Conservation (phyloP, 2,888 invertebrate species). For the Drosophila meridionalis region DNA sequence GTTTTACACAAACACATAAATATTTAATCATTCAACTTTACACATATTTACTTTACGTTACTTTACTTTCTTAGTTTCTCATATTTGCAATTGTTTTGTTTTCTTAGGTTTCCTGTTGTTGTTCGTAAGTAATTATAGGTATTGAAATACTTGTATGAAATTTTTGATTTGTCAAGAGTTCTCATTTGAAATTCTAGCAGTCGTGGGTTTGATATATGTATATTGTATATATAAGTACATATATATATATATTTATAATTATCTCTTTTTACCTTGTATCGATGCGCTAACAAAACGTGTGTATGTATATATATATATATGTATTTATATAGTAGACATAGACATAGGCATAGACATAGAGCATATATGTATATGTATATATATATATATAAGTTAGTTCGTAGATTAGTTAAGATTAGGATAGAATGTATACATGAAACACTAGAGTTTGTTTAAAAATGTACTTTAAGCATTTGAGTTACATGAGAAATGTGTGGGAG, state of each 20-base stretch:
- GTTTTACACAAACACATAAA: conserved; percentile 51
- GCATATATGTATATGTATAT: conserved; percentile 43
- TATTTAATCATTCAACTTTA: conserved; percentile 51
- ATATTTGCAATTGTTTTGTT: conserved; percentile 28
- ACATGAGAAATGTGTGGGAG: conserved; percentile 45
- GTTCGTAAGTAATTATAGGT: conserved; percentile 42
- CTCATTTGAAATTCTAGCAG: conserved; percentile 81
- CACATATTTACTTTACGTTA: conserved; percentile 38
- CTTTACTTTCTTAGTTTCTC: conserved; percentile 16
- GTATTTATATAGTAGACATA: conserved; percentile 48
- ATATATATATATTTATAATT: conserved; percentile 42
- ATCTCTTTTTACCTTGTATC: conserved; percentile 72
- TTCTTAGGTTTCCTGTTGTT: conserved; percentile 36
- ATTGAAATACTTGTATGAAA: conserved; percentile 79
- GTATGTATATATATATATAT: conserved; percentile 51
- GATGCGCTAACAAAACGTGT: conserved; percentile 77
- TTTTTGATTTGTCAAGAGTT: conserved; percentile 82
- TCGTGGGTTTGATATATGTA: conserved; percentile 69
- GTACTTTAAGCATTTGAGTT: conserved; percentile 57
- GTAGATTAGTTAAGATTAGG: conserved; percentile 51
- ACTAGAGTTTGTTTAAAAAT: conserved; percentile 66
- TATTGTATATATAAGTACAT: conserved; percentile 31
- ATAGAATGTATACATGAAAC: conserved; percentile 74
- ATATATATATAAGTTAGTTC: conserved; percentile 45
- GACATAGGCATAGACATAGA: conserved; percentile 76